These are phyloP conservation scores for Cylindroiulus punctatus DNA, from an alignment of 2,888 invertebrate species.

Conservation along the genomic window DNA sequence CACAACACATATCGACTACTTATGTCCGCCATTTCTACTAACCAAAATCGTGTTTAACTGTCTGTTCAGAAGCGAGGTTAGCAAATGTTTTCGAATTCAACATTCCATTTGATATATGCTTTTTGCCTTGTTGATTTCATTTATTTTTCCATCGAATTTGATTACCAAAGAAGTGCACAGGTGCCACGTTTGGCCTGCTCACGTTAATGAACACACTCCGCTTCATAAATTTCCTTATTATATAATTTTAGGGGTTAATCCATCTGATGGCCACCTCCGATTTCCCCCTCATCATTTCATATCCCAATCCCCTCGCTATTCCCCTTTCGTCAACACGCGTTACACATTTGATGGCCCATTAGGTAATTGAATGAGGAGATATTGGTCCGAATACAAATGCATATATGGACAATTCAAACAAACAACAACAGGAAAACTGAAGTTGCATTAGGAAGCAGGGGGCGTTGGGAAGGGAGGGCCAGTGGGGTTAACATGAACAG, in stretches of 20 bases:
- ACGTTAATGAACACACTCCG: background rate
- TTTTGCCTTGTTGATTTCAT: background rate
- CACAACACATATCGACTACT: too few species aligned
- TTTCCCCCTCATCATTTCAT: slow-evolving; percentile 2
- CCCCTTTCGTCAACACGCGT: slow-evolving; percentile 40
- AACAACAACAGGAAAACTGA: slow-evolving; percentile 24
- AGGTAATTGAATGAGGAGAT: slow-evolving; percentile 47
- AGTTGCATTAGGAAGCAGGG: slow-evolving; percentile 10
- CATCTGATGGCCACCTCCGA: slow-evolving; percentile 45
- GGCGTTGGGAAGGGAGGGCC: background rate
- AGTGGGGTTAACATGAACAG: background rate
- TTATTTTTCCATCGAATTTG: slow-evolving; percentile 6
- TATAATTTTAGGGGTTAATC: slow-evolving; percentile 25
- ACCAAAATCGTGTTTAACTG: too few species aligned
- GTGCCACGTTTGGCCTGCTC: background rate
- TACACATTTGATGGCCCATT: slow-evolving; percentile 45
- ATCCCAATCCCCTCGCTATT: background rate
- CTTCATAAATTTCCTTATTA: slow-evolving; percentile 17
- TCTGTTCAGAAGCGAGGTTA: too few species aligned
- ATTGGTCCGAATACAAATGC: slow-evolving; percentile 45
- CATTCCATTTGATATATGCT: too few species aligned
- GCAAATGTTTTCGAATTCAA: too few species aligned
- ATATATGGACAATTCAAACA: slow-evolving; percentile 44
- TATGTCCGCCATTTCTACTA: too few species aligned
- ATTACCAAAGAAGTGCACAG: background rate